Conservation (phyloP, 2,888 invertebrate genomes). For the Drosophila emarginata region DNA sequence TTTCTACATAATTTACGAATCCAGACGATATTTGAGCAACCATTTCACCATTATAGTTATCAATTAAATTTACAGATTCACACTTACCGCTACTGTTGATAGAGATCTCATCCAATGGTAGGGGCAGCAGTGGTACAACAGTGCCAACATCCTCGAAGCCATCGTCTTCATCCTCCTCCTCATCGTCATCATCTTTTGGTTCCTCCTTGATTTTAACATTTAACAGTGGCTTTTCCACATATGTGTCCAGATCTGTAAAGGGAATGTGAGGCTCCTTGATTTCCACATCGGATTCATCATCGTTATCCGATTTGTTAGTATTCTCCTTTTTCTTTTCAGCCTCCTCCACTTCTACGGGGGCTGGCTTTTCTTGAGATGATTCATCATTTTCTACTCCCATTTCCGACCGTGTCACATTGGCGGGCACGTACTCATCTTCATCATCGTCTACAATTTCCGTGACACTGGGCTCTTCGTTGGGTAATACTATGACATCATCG, state of each 20-base stretch:
- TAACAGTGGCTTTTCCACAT: conserved; percentile 81
- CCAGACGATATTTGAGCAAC: conserved; percentile 23
- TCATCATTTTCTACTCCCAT: conserved; percentile 30
- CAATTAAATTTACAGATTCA: background rate
- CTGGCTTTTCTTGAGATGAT: conserved; percentile 17
- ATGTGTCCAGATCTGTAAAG: conserved; percentile 82
- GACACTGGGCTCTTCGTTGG: conserved; percentile 86
- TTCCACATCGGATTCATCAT: conserved; percentile 82
- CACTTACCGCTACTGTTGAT: conserved; percentile 80
- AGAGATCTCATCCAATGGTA: conserved; percentile 80
- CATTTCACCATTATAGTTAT: background rate
- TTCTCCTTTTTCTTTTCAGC: conserved; percentile 19
- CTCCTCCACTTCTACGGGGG: conserved; percentile 10
- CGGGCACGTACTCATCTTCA: conserved; percentile 83
- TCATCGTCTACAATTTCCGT: conserved; percentile 84
- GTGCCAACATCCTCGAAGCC: conserved; percentile 83
- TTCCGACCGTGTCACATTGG: conserved; percentile 52
- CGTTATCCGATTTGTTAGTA: conserved; percentile 63
- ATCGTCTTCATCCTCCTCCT: conserved; percentile 83
- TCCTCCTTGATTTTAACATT: conserved; percentile 88
- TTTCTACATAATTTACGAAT: conserved; percentile 55
- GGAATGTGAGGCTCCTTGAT: conserved; percentile 83
- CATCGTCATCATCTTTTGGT: conserved; percentile 87
- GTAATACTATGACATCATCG: conserved; percentile 88
- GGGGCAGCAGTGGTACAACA: conserved; percentile 67